Evolutionary conservation across 2,797 vertebrate species (phyloP).

Genomic region (Pangasius krempfi): DNA sequence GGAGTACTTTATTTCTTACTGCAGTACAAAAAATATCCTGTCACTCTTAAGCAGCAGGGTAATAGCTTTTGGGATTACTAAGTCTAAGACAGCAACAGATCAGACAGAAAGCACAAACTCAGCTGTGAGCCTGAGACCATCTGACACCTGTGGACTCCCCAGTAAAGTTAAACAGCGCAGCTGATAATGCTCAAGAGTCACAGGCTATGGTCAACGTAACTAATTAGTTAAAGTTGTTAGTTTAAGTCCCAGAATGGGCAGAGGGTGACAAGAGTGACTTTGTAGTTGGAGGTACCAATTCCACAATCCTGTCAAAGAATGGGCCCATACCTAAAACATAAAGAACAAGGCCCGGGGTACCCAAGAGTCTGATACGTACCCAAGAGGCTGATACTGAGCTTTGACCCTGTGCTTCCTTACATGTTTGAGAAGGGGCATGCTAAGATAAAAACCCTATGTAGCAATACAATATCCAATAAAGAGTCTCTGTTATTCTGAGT

Average conservation of each 20-base stretch:
- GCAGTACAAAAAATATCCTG: background rate
- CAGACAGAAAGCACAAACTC: background rate
- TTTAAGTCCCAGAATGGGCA: background rate
- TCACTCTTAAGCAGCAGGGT: background rate
- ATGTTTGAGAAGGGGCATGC: background rate
- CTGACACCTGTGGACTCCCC: background rate
- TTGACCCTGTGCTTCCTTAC: background rate
- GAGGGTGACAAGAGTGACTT: background rate
- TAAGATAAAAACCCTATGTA: background rate
- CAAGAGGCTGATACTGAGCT: background rate
- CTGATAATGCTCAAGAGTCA: background rate
- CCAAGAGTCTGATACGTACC: background rate
- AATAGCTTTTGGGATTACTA: background rate
- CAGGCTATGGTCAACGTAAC: background rate
- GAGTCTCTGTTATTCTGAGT: background rate
- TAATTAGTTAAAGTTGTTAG: background rate
- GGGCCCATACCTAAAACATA: background rate
- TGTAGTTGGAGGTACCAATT: background rate
- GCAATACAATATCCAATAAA: conserved; percentile 6
- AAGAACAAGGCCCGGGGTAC: background rate
- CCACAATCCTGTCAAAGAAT: background rate
- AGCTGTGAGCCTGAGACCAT: background rate
- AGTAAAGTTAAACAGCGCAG: background rate
- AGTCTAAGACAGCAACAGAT: background rate
- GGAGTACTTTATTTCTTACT: conserved; percentile 7